These are phyloP conservation scores for Lophura nycthemera DNA, from an alignment of 2,113 vertebrate species.

Conservation along the genomic window DNA sequence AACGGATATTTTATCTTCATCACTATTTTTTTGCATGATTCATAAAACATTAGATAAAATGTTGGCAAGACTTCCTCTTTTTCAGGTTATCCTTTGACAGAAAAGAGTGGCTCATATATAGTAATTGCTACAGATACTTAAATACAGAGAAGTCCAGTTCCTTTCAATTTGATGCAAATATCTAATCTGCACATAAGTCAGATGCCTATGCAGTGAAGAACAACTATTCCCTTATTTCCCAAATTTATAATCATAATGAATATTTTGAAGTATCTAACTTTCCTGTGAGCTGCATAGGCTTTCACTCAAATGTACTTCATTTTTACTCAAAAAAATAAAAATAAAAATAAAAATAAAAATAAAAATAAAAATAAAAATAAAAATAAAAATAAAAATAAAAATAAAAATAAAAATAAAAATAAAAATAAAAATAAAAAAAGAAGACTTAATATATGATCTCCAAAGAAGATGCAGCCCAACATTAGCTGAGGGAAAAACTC, in stretches of 20 bases:
- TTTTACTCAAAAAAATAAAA: background rate
- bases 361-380: too few relatives aligned
- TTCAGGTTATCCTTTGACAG: background rate
- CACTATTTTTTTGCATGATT: conserved; percentile 19
- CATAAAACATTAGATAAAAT: conserved; percentile 5
- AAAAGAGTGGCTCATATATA: background rate
- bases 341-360: background rate
- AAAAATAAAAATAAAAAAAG: background rate
- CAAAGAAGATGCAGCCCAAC: background rate
- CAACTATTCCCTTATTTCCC: background rate
- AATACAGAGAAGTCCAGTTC: background rate
- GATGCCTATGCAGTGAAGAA: background rate
- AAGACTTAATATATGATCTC: background rate
- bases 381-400: too few relatives aligned
- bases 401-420: too few relatives aligned
- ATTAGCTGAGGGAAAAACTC: background rate
- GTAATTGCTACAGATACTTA: background rate
- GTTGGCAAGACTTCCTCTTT: background rate
- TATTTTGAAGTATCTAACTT: background rate
- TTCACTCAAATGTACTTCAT: background rate
- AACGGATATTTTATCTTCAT: conserved; percentile 33
- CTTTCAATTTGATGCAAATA: background rate
- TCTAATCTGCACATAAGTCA: background rate
- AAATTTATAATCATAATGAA: background rate
- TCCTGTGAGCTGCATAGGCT: background rate